A percentile compares a stretch with the other conserved stretches of the same genome.
phyloP scores from a whole-genome alignment of 2,797 vertebrate species.

The Hydrophis major region DNA sequence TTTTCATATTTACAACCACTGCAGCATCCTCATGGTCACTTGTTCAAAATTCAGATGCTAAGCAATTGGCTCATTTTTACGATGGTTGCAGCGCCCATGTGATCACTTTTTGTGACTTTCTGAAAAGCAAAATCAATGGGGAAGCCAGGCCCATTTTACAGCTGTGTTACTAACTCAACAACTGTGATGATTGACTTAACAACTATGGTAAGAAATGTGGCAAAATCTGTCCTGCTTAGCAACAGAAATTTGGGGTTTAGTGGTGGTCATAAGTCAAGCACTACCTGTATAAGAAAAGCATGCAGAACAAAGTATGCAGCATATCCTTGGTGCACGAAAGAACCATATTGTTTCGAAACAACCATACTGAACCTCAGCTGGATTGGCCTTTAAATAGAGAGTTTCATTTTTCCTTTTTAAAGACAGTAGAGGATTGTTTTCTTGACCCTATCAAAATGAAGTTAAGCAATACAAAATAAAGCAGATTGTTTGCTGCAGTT shows the following conservation, averaged over 20 bases:
- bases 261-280: background rate
- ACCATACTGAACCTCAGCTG: background rate
- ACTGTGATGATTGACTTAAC: too few relatives aligned
- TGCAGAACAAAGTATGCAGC: background rate
- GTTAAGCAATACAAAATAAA: background rate
- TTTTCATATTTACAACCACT: too few relatives aligned
- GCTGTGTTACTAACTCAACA: background rate
- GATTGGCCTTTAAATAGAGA: background rate
- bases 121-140: background rate
- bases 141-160: background rate
- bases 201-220: background rate
- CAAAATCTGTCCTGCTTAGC: background rate
- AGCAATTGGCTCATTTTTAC: background rate
- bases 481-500: background rate
- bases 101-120: background rate
- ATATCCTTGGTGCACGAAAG: background rate
- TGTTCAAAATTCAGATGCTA: background rate
- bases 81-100: background rate
- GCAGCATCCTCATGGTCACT: background rate
- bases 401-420: background rate
- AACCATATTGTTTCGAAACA: background rate
- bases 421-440: background rate
- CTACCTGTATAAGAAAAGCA: background rate
- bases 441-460: background rate
- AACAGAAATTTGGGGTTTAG: background rate